Base-by-base conservation (phyloP, 2,797 vertebrate genomes). In the Anableps anableps region DNA sequence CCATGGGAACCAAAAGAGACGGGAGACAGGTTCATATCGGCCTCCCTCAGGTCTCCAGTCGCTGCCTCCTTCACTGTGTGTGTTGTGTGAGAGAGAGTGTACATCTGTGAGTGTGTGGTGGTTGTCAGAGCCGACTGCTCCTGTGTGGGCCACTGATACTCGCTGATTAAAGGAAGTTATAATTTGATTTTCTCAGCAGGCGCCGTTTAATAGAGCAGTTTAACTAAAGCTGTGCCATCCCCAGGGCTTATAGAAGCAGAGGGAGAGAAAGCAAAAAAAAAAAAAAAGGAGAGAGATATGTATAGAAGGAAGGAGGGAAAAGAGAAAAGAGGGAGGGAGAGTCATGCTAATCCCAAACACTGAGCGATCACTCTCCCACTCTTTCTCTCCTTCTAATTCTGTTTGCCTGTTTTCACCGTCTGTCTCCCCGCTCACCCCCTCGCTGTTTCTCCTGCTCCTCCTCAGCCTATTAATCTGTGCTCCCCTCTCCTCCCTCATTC, bases 321-420 rank as follows among this genome's bases (percentile, higher is more conserved):
- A 76, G 41, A 82, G 38, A 55, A 70, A 79, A 72, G 77, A 77
- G 79, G 29, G 84, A 53, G 85, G 74, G 89, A 78, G 86, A 93
- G 85, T 90, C 87, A 88, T 86, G 89, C 83, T 94, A 94, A 95
- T 95, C 93, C 96, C 96, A 97, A 97, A 97, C 97, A 96, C 93
- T 94, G 95, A 97, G 97, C 96, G 96, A 96, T 98, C 97, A 97
- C 87, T 93, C 94, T 91, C 92, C 90, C 87, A 92, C 93, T 89
- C 88, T 95, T 96, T 97, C 96, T 96, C 96, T 95, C 78, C 45
- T 85, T 92, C 90, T 93, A 92, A 93, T 93, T 94, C 91, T 92
- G 93, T 94, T 93, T 93, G 90, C 88, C 89, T 92, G 83, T 91
- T 92, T 73, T 93, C 86, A 75, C 88, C 53, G 16, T 90, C 89